Evolutionary conservation across 2,888 invertebrate species (phyloP), one percentile per base, ranked within the genome.

Genomic region (Melieria omissa): DNA sequence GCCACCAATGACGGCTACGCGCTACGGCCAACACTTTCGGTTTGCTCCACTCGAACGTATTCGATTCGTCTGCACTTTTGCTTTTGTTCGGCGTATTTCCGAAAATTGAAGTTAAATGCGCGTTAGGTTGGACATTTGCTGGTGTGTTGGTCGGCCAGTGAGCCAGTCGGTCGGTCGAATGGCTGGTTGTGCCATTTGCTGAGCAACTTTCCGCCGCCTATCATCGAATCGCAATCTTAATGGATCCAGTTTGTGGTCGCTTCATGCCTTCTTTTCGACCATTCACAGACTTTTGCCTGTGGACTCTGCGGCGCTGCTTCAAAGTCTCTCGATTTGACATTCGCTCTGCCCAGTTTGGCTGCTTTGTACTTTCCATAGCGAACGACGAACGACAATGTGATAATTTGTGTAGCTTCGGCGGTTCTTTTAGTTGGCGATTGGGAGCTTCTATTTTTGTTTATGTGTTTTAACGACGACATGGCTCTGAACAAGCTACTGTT

Each of bases 221-320:
- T 70, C 70, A 29, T n/a, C 16, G 10, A 12, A 52, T 49, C 58
- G 46, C 58, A 49, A 70, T 70, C 70, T 70, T 65, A 70, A 70
- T 70, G 65, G 58, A 64, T 64, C 70, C 44, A 70, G 64, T 58
- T 70, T 65, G 64, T 70, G 65, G 58, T 64, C 65, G 70, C 70
- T 69, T 44, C 29, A 55, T 52, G 67, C 49, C 52, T 29, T 10
- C 44, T 60, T 67, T 60, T 67, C 49, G 67, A 29, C 29, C 29
- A 29, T 29, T 29, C 29, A 29, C 29, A 29, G 29, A 29, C 29
- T 29, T 29, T 3, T 49, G 42, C 67, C 45, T 44, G 6, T 4
- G 46, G 52, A 29, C 16, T 47, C 9, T 12, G 67, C 67, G 67
- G 60, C 42, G 60, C 29, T 29, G 29, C 29, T 29, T 29, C 29